Evolutionary conservation across 1,140 invertebrate species (phyloP).

Genomic region (Pygmarrhopalites habei): DNA sequence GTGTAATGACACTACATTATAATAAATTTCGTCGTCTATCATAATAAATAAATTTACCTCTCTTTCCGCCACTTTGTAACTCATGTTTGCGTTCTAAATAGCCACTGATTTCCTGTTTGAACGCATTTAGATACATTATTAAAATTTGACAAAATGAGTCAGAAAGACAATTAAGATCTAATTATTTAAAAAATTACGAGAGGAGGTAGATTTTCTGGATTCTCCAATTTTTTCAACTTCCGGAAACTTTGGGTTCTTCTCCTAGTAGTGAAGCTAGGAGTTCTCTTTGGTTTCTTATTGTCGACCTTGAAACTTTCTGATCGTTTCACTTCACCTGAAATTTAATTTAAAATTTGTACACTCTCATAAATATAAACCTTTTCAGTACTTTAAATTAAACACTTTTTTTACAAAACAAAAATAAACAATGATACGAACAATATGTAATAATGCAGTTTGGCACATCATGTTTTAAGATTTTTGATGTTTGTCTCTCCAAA

Average conservation of each 20-base stretch:
- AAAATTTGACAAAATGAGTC: too few species aligned
- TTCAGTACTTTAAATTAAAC: neutral
- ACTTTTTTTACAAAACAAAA: neutral
- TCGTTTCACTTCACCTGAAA: slow-evolving; percentile 34
- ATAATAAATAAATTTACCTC: neutral
- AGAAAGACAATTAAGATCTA: too few species aligned
- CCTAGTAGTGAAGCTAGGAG: slow-evolving; percentile 85
- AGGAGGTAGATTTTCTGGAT: slow-evolving; percentile 67
- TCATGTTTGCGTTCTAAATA: slow-evolving; percentile 91
- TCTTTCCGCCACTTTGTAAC: slow-evolving; percentile 82
- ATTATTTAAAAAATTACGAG: too few species aligned
- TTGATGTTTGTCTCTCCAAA: too few species aligned
- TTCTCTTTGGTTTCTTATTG: slow-evolving; percentile 67
- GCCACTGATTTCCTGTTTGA: slow-evolving; percentile 89
- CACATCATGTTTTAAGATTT: too few species aligned
- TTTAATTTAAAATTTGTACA: neutral
- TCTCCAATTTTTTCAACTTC: slow-evolving; percentile 57
- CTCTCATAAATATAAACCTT: neutral
- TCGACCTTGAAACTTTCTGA: slow-evolving; percentile 41
- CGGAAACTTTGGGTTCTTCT: slow-evolving; percentile 81
- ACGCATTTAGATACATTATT: too few species aligned
- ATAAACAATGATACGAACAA: neutral
- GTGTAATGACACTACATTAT: neutral
- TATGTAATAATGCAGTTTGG: too few species aligned
- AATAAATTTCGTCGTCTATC: slow-evolving; percentile 42